Evolutionary conservation across 1,140 invertebrate species (phyloP), one percentile per base, ranked within the genome.

Genomic region (Lordiphosa stackelbergi): DNA sequence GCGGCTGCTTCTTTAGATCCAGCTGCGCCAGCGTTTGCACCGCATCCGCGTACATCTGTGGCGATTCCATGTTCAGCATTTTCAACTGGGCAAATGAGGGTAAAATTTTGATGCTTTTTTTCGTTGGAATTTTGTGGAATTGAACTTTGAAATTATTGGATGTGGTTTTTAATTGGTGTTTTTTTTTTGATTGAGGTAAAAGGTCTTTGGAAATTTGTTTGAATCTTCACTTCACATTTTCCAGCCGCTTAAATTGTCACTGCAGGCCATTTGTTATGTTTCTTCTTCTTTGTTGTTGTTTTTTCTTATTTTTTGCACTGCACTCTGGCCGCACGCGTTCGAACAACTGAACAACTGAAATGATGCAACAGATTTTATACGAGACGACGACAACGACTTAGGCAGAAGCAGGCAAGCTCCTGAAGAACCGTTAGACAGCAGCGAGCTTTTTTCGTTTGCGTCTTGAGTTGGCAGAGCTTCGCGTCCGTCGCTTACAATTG

Each of bases 11-110:
- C 61, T 88, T 88, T 24, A 88, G 70, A 53, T 88, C 88, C 72
- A 83, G 73, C 70, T 81, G 85, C 53, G 73, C 75, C 59, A 77
- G 66, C 47, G 79, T 86, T 62, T 77, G 87, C 65, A 78, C 85
- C 68, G 74, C 85, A 78, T 93, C 92, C 66, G 74, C 74, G 89
- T 92, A 93, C 92, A 93, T 92, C 88, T 93, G 92, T 42, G 92
- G 91, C 84, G 92, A 92, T 89, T 92, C 92, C 92, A 93, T 92
- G 72, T 90, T 88, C 72, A 87, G 79, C 85, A 86, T 85, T 73
- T 85, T 85, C 48, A 84, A 60, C 69, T 85, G 71, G 24, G 69
- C 60, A 63, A 85, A 85, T 72, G 83, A 85, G 69, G 86, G 84
- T 78, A 83, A 73, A 85, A 86, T 86, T 66, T 83, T 87, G 70